Evolutionary conservation across 30 jellyfish, hydroid and myxozoan species (phyloP).

Genomic region (Cassiopea andromeda): DNA sequence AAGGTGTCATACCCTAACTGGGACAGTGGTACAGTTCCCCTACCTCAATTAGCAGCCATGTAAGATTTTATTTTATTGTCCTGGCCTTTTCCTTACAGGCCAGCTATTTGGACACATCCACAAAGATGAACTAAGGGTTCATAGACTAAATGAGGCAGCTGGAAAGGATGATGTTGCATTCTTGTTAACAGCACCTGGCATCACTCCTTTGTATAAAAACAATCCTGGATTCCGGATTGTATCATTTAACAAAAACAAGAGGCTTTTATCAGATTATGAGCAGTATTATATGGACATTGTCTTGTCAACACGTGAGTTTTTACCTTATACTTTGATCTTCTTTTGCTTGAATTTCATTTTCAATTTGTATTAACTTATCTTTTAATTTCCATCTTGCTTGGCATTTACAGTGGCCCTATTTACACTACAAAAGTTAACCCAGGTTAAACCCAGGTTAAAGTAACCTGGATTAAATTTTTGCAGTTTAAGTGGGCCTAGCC

Average conservation of each 20-base stretch:
- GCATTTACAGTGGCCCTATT: too few relatives aligned
- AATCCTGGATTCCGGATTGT: slow-evolving; percentile 92
- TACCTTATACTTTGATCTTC: neutral
- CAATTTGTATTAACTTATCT: neutral
- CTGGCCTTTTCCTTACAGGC: slow-evolving; percentile 27
- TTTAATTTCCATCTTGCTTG: neutral
- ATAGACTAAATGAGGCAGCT: slow-evolving; percentile 24
- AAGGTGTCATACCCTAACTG: too few relatives aligned
- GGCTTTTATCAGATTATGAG: slow-evolving; percentile 65
- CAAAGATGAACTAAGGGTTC: slow-evolving; percentile 76
- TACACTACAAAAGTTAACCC: too few relatives aligned
- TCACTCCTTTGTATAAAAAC: slow-evolving; percentile 80
- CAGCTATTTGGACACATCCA: slow-evolving; percentile 93
- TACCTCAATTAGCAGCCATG: too few relatives aligned
- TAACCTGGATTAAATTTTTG: too few relatives aligned
- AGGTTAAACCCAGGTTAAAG: too few relatives aligned
- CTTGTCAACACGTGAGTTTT: slow-evolving; percentile 79
- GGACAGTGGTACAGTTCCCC: too few relatives aligned
- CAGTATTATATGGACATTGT: slow-evolving; percentile 83
- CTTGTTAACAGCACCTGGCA: slow-evolving; percentile 79
- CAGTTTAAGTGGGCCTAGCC: too few relatives aligned
- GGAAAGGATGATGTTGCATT: slow-evolving; percentile 5
- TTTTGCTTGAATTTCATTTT: neutral
- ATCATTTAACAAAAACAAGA: slow-evolving; percentile 32
- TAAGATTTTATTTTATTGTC: neutral